phyloP scores from a whole-genome alignment of 2,888 invertebrate species.

The Tinea pellionella region DNA sequence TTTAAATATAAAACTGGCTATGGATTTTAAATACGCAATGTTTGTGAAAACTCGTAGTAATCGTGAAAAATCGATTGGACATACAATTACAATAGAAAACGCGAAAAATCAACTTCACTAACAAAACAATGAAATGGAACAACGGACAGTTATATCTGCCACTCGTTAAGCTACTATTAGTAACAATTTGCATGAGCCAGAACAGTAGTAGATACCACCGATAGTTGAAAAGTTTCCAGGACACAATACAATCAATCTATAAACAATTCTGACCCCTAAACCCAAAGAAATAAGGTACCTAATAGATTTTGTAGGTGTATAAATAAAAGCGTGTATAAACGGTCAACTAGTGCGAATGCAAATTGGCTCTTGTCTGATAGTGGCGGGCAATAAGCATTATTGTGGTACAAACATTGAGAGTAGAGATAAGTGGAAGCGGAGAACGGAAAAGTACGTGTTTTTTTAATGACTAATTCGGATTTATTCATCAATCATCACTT shows the following conservation, averaged over 20 bases:
- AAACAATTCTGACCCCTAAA: neutral
- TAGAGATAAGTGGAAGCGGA: neutral
- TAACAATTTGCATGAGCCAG: neutral
- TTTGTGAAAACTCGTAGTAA: no score
- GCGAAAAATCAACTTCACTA: neutral
- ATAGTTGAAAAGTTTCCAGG: neutral
- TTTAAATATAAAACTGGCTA: neutral
- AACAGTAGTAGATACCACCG: neutral
- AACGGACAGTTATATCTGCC: neutral
- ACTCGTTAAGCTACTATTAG: neutral
- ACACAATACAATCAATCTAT: neutral
- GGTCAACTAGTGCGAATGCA: constrained; percentile 1
- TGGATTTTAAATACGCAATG: neutral
- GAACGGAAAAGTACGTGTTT: neutral
- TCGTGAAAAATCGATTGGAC: neutral
- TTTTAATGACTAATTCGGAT: neutral
- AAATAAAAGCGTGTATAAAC: neutral
- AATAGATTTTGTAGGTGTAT: neutral
- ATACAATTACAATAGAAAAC: neutral
- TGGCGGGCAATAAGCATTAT: neutral
- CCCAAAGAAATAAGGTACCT: neutral
- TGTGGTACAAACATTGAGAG: neutral
- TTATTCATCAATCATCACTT: neutral
- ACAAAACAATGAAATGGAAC: neutral
- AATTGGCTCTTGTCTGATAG: neutral